A percentile compares a stretch with the other conserved stretches of the same genome.
These are phyloP conservation scores for Cyphomyrus discorhynchus DNA, from an alignment of 2,113 vertebrate genomes.

Conservation along the genomic window DNA sequence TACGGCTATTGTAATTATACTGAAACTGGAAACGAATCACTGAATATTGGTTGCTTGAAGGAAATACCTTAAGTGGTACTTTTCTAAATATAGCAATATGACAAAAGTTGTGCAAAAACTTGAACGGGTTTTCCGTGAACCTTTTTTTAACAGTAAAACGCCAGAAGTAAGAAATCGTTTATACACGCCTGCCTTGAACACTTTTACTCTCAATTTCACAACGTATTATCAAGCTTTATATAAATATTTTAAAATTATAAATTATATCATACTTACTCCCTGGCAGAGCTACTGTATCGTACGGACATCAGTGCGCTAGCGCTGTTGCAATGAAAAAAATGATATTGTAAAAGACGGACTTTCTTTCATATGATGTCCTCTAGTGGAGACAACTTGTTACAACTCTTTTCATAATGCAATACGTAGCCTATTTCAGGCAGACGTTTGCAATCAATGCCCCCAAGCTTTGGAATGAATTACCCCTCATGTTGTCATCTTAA, in stretches of 20 bases:
- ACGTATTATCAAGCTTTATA: not conserved
- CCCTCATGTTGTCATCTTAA: not conserved
- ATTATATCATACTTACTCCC: not conserved
- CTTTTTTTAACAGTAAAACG: not conserved
- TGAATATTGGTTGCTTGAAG: not conserved
- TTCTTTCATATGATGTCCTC: not conserved
- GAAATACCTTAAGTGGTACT: not conserved
- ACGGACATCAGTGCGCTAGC: not conserved
- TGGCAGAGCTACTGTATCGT: not conserved
- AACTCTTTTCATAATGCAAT: not conserved
- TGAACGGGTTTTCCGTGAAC: not conserved
- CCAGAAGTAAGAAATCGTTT: not conserved
- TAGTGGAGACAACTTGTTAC: not conserved
- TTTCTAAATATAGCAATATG: not conserved
- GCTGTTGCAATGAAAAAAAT: not conserved
- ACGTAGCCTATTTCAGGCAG: not conserved
- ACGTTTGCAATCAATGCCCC: not conserved
- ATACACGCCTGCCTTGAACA: not conserved
- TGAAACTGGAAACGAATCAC: not conserved
- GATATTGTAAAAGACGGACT: not conserved
- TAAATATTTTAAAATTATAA: not conserved
- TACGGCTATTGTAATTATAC: not conserved
- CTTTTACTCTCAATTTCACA: not conserved
- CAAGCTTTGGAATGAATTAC: not conserved
- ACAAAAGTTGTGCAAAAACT: not conserved